phyloP scores from a whole-genome alignment of 2,888 invertebrate species.

The Calliphora vomitoria region DNA sequence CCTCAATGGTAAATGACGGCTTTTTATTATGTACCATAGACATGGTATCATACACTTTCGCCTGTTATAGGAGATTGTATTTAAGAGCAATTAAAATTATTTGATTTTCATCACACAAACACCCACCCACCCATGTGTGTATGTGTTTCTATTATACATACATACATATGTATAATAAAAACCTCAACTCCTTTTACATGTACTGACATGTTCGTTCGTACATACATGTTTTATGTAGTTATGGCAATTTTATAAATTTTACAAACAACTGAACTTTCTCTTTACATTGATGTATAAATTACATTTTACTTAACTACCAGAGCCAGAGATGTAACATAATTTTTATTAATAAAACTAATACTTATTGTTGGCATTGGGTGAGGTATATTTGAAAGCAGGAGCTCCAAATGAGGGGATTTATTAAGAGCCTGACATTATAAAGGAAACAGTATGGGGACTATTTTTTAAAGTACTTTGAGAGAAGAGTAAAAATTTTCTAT shows the following conservation, averaged over 20 bases:
- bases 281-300: constrained; percentile 32
- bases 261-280: constrained; percentile 46
- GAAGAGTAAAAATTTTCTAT: too few species aligned
- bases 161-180: constrained; percentile 9
- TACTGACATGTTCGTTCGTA: constrained; percentile 6
- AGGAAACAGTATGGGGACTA: too few species aligned
- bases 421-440: too few species aligned
- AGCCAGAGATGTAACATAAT: constrained; percentile 30
- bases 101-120: constrained; percentile 41
- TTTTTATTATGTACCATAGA: constrained; percentile 20
- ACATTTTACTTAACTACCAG: constrained; percentile 31
- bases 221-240: not conserved
- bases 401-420: not conserved
- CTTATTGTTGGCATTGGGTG: not conserved
- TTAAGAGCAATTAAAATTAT: constrained; percentile 66
- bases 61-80: constrained; percentile 25
- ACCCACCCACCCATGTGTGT: not conserved
- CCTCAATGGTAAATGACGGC: constrained; percentile 18
- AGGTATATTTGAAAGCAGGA: not conserved
- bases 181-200: constrained; percentile 35
- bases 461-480: too few species aligned
- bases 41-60: not conserved
- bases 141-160: too few species aligned
- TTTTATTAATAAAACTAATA: constrained; percentile 50
- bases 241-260: constrained; percentile 36